phyloP scores from a whole-genome alignment of 1,140 invertebrate species.

The Drosophila cardini region DNA sequence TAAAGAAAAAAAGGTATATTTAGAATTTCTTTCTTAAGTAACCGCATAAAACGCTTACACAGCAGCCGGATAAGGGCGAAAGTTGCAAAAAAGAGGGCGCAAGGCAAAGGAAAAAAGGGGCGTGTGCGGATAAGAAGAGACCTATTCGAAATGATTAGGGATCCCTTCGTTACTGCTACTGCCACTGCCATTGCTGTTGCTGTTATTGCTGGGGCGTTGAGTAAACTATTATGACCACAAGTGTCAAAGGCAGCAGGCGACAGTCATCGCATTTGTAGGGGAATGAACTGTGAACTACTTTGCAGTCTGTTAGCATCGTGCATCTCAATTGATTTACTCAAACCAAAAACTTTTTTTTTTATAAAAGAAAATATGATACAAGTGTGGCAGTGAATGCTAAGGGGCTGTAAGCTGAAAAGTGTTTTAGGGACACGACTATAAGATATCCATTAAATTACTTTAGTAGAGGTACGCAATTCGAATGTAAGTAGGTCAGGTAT shows the following conservation, averaged over 20 bases:
- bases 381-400: neutral
- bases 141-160: conserved; percentile 61
- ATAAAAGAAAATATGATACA: conserved; percentile 25
- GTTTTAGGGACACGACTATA: neutral
- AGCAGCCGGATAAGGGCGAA: conserved; percentile 31
- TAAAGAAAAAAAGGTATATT: conserved; percentile 62
- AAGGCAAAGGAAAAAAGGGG: no score
- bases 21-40: conserved; percentile 64
- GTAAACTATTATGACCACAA: conserved; percentile 71
- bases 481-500: neutral
- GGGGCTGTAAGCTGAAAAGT: neutral
- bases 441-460: neutral
- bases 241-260: conserved; percentile 75
- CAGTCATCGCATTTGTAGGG: conserved; percentile 43
- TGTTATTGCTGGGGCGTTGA: conserved; percentile 15
- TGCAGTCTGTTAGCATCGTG: conserved; percentile 67
- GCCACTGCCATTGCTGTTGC: neutral
- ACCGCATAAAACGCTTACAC: conserved; percentile 52
- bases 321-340: conserved; percentile 75
- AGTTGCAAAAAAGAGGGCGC: neutral
- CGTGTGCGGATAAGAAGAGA: neutral
- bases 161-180: conserved; percentile 8
- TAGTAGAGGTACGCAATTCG: neutral
- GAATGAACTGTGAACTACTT: conserved; percentile 77
- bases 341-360: conserved; percentile 21